A percentile compares a stretch with the other conserved stretches of the same genome.
phyloP scores from a whole-genome alignment of 2,888 invertebrate genomes.

The Epinotia nisella region DNA sequence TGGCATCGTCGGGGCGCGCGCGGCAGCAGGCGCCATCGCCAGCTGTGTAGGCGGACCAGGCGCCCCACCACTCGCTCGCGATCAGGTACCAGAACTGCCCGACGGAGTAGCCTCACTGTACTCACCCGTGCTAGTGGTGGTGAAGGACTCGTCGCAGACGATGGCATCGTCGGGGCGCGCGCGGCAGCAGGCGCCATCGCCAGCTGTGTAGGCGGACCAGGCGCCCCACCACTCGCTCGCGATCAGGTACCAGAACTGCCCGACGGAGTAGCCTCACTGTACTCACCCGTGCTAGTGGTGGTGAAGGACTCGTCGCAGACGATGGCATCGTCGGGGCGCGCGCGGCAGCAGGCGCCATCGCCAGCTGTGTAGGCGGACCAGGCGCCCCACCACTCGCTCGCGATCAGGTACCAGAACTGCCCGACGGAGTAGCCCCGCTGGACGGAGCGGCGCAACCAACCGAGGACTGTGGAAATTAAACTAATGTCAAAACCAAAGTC shows the following conservation, averaged over 20 bases:
- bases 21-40: no score
- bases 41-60: no score
- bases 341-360: conserved; percentile 63
- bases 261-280: not conserved
- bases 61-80: no score
- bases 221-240: conserved; percentile 50
- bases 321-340: conserved; percentile 85
- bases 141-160: conserved; percentile 89
- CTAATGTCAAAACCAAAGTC: not conserved
- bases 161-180: conserved; percentile 65
- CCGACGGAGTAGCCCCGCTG: conserved; percentile 90
- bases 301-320: conserved; percentile 89
- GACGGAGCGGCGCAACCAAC: conserved; percentile 93
- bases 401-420: conserved; percentile 95
- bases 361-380: conserved; percentile 89
- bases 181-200: no score
- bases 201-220: conserved; percentile 82
- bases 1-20: no score
- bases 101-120: not conserved
- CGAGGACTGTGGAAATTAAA: conserved; percentile 82
- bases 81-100: no score
- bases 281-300: conserved; percentile 82
- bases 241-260: no score
- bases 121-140: conserved; percentile 84
- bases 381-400: conserved; percentile 93